Evolutionary conservation across 2,113 vertebrate genomes (phyloP).

Genomic region (Lamprologus ornatipinnis): DNA sequence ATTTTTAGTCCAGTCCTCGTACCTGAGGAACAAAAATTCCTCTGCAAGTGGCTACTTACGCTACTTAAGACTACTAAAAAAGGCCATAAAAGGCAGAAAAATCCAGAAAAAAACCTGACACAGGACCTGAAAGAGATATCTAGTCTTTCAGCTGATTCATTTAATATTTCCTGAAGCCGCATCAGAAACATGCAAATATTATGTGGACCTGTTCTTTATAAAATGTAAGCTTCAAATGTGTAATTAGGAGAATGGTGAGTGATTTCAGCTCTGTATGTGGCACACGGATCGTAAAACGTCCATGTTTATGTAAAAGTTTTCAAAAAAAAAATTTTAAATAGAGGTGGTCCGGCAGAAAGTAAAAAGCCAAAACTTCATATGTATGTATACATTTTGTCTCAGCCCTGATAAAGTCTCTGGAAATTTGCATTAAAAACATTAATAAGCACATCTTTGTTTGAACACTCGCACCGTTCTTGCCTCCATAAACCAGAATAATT

Average conservation of each 20-base stretch:
- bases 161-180: not conserved
- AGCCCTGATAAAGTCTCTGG: not conserved
- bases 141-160: not conserved
- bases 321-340: accelerated
- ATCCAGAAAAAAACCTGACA: not conserved
- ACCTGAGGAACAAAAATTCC: not conserved
- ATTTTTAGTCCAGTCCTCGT: not conserved
- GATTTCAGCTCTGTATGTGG: not conserved
- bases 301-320: not conserved
- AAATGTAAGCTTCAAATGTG: not conserved
- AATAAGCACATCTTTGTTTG: not conserved
- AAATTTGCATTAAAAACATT: not conserved
- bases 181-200: not conserved
- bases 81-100: not conserved
- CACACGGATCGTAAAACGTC: not conserved
- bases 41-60: not conserved
- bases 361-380: not conserved
- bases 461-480: not conserved
- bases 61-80: not conserved
- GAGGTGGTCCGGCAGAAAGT: not conserved
- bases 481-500: not conserved
- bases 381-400: not conserved
- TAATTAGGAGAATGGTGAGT: not conserved
- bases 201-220: not conserved
- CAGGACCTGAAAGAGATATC: not conserved